A percentile compares a stretch with the other conserved stretches of the same genome.
These are phyloP conservation scores for Phaonia tiefii DNA, from an alignment of 2,888 invertebrate species.

Conservation along the genomic window DNA sequence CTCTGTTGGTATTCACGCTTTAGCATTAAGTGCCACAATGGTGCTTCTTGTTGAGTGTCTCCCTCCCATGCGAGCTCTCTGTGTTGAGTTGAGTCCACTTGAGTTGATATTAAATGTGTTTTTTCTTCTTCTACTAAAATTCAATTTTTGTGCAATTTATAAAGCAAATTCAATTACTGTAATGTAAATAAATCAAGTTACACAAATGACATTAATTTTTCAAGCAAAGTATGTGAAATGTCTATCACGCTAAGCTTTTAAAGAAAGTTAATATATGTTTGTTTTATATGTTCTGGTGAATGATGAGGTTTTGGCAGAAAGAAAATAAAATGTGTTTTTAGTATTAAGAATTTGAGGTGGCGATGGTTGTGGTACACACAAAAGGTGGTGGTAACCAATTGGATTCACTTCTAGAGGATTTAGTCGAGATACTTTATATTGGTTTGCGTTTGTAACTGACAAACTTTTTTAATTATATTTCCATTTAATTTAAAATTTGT, in stretches of 20 bases:
- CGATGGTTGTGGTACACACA: no score
- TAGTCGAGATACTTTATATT: no score
- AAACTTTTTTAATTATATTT: no score
- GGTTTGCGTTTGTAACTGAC: no score
- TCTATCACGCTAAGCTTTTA: no score
- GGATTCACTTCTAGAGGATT: no score
- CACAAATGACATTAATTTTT: constrained; percentile 39
- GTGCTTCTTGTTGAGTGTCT: neutral
- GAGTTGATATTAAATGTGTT: neutral
- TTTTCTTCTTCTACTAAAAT: neutral
- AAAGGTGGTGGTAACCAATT: no score
- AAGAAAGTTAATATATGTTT: no score
- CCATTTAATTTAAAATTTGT: no score
- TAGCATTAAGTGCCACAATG: neutral
- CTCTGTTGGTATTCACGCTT: neutral
- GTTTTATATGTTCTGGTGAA: constrained; percentile 15
- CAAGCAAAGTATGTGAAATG: constrained; percentile 32
- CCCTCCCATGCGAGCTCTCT: neutral
- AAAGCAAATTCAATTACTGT: constrained; percentile 50
- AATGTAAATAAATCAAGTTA: constrained; percentile 53
- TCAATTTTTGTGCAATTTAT: constrained; percentile 27
- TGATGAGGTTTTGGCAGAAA: neutral
- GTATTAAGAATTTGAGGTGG: no score
- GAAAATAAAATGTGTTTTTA: no score
- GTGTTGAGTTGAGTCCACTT: constrained; percentile 19